Evolutionary conservation across 2,113 vertebrate species (phyloP).

Genomic region (Isurus oxyrinchus): DNA sequence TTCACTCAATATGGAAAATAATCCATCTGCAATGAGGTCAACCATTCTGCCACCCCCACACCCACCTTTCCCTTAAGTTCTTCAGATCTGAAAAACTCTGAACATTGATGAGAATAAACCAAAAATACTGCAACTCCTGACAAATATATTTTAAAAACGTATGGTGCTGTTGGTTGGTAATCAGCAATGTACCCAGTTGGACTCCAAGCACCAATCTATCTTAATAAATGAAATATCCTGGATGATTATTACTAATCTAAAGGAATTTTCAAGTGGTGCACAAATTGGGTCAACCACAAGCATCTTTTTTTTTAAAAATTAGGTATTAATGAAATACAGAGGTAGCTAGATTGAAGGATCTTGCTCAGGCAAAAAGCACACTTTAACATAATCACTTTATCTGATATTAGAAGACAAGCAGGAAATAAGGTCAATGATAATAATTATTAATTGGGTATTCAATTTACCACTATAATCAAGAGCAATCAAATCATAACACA

Average conservation of each 20-base stretch:
- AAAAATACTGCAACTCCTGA: conserved; percentile 37
- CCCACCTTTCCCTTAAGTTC: conserved; percentile 40
- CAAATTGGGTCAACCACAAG: background rate
- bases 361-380: background rate
- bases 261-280: background rate
- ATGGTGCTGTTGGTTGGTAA: conserved; percentile 48
- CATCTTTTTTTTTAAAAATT: background rate
- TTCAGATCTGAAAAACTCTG: conserved; percentile 46
- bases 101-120: conserved; percentile 45
- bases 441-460: background rate
- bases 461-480: background rate
- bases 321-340: background rate
- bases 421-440: background rate
- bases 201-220: conserved; percentile 46
- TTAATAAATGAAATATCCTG: conserved; percentile 51
- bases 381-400: background rate
- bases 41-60: conserved; percentile 35
- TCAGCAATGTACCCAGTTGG: conserved; percentile 50
- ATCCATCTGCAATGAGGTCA: conserved; percentile 39
- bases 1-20: conserved; percentile 45
- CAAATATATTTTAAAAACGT: conserved; percentile 23
- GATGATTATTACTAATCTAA: conserved; percentile 32
- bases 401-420: background rate
- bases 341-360: background rate
- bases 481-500: background rate